Evolutionary conservation across 2,888 invertebrate genomes (phyloP).

Genomic region (Aphidoletes aphidimyza): DNA sequence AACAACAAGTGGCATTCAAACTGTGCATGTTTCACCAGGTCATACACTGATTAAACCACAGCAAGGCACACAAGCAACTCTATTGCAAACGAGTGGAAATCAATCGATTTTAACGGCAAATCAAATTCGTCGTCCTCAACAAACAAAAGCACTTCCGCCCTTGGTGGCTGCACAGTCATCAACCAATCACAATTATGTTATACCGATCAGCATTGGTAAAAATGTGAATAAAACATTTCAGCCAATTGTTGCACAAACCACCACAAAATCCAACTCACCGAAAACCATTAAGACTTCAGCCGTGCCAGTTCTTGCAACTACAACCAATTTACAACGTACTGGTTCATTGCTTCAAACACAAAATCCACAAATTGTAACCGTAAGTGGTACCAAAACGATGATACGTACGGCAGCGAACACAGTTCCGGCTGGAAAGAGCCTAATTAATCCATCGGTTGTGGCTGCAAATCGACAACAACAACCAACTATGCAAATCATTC

Average conservation of each 20-base stretch:
- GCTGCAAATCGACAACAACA: constrained; percentile 57
- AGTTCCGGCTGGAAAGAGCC: constrained; percentile 58
- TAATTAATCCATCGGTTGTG: constrained; percentile 58
- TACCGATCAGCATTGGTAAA: constrained; percentile 60
- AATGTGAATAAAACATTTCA: constrained; percentile 57
- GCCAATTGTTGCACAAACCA: background rate
- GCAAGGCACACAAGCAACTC: background rate
- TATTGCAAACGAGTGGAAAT: constrained; percentile 23
- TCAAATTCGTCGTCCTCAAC: constrained; percentile 57
- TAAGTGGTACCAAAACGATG: constrained; percentile 39
- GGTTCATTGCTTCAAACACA: constrained; percentile 20
- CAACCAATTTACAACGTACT: background rate
- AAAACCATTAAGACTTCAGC: constrained; percentile 57
- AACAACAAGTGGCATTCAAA: constrained; percentile 64
- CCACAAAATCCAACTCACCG: constrained; percentile 23
- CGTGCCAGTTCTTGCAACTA: constrained; percentile 23
- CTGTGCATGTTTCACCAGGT: constrained; percentile 64
- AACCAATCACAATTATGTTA: constrained; percentile 60
- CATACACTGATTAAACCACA: background rate
- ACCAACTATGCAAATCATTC: background rate
- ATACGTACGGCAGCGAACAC: constrained; percentile 56
- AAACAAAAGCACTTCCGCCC: constrained; percentile 57
- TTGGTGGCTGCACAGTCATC: constrained; percentile 56
- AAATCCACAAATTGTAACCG: constrained; percentile 47
- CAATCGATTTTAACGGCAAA: constrained; percentile 57